Conservation (phyloP, 2,888 invertebrate genomes). For the Nemapogon koenigi region DNA sequence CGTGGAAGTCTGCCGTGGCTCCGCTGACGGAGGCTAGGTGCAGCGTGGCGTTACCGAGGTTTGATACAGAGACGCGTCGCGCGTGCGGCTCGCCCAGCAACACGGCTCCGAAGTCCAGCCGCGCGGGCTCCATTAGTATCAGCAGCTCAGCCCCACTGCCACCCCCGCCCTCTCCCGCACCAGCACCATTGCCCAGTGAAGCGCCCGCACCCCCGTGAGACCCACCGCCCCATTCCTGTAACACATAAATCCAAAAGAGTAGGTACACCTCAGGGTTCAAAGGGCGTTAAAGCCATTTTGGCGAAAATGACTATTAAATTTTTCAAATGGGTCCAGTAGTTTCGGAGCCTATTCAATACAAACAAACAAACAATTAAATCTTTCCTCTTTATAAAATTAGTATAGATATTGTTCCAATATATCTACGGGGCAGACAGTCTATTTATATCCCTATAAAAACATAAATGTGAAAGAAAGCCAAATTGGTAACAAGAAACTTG, state of each 20-base stretch:
- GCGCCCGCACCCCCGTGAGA: background rate
- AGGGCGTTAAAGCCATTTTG: too few relatives aligned
- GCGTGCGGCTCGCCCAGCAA: slow-evolving; percentile 88
- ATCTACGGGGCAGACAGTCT: too few relatives aligned
- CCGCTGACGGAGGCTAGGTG: slow-evolving; percentile 94
- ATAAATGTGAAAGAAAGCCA: too few relatives aligned
- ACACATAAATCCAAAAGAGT: background rate
- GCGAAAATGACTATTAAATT: too few relatives aligned
- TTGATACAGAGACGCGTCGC: slow-evolving; percentile 85
- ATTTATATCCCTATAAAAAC: too few relatives aligned
- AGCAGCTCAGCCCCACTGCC: slow-evolving; percentile 23
- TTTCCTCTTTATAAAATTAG: too few relatives aligned
- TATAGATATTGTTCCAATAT: too few relatives aligned
- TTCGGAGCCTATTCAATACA: too few relatives aligned
- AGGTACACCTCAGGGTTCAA: background rate
- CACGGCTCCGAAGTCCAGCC: slow-evolving; percentile 64
- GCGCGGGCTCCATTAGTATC: slow-evolving; percentile 49
- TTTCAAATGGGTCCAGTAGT: too few relatives aligned
- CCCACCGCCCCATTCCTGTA: slow-evolving; percentile 40
- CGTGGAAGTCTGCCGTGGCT: slow-evolving; percentile 94
- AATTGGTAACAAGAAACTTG: too few relatives aligned
- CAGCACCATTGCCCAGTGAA: slow-evolving; percentile 2
- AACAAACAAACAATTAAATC: too few relatives aligned
- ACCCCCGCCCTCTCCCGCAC: slow-evolving; percentile 19
- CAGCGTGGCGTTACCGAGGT: slow-evolving; percentile 88